phyloP scores from a whole-genome alignment of 2,797 vertebrate species.

The Liasis olivaceus region DNA sequence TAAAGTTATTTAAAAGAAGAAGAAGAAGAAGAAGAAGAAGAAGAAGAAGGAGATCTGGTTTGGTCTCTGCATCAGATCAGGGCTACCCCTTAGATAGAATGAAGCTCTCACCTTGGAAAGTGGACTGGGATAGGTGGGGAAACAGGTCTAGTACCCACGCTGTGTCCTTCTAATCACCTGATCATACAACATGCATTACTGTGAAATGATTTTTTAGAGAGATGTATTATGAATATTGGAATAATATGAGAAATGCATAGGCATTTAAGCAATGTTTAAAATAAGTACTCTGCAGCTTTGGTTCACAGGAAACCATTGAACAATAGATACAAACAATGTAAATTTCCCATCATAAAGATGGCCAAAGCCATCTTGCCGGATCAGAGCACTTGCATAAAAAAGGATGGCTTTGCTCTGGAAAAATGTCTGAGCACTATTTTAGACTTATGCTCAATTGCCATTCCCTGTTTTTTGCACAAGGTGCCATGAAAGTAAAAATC shows the following conservation, averaged over 20 bases:
- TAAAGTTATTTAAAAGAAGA: too few relatives aligned
- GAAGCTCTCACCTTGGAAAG: background rate
- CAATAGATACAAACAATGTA: slow-evolving; percentile 20
- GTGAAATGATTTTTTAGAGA: background rate
- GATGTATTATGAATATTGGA: background rate
- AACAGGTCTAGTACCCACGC: background rate
- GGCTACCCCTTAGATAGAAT: background rate
- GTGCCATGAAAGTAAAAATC: background rate
- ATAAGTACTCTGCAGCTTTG: slow-evolving; percentile 28
- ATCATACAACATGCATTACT: background rate
- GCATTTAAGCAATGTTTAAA: slow-evolving; percentile 29
- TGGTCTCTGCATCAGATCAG: background rate
- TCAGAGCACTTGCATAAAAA: background rate
- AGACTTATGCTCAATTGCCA: background rate
- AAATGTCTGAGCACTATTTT: background rate
- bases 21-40: too few relatives aligned
- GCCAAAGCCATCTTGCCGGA: background rate
- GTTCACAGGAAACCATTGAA: slow-evolving; percentile 2
- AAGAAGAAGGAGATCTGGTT: background rate
- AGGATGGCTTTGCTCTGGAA: slow-evolving; percentile 14
- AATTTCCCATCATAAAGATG: background rate
- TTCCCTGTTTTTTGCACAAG: background rate
- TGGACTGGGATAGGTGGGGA: background rate
- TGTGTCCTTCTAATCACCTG: background rate
- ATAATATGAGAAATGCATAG: background rate